Base-by-base conservation (phyloP, 2,113 vertebrate genomes). In the Saguinus midas region DNA sequence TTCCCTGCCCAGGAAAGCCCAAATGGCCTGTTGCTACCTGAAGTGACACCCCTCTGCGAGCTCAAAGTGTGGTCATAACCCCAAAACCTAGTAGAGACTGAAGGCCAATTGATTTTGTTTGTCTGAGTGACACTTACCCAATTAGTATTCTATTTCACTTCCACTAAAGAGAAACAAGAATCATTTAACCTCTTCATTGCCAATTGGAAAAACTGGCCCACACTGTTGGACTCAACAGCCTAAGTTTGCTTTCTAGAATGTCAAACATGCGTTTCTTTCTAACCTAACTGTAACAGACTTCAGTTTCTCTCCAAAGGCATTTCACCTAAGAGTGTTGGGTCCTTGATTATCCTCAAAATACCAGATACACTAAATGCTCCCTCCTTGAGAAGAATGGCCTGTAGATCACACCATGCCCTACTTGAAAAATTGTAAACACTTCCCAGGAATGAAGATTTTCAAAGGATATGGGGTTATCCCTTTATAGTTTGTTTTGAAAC, bases 321-420 rank as follows among this genome's bases (percentile, higher is more conserved):
- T 91, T 86, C 29, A 66, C 80, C 12, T 68, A 20, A 81, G 25
- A 57, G 13, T 52, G 4, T 12, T 73, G 80, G 23, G 4, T 16
- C 61, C 52, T 52, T 88, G 57, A 75, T 86, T 95, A 79, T 78
- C 57, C 37, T 95, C 18, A 55, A 86, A 92, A 82, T 79, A 78
- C 5, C 37, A 80, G 35, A 17, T 32, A 75, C 45, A 79, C 12
- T 25, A 76, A 85, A 64, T 43, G 14, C 35, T 78, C 50, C 35
- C 35, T 12, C 8, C 13, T 89, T n/a, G 72, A 76, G 68, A 78
- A 92, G 37, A 76, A 82, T 76, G 43, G 6, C 14, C 17, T 57
- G 23, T 48, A 58, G n/a, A 83, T 27, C 4, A 20, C 9, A 86
- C 45, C 13, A 66, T 32, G 35, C 7, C 32, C 52, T 29, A 64